Base-by-base conservation (phyloP, 2,888 invertebrate species). In the Fabriciana adippe region DNA sequence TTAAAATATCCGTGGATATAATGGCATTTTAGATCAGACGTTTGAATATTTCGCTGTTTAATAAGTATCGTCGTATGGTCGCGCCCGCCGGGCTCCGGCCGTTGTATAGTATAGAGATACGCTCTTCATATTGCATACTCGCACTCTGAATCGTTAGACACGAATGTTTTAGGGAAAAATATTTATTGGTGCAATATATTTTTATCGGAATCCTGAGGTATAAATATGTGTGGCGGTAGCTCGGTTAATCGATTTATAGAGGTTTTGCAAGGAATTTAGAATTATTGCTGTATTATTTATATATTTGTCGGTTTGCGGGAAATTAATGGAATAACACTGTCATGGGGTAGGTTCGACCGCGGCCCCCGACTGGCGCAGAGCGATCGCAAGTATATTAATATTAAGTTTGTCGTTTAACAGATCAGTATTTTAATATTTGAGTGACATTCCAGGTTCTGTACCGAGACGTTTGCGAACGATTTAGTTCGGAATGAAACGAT, bases 391-490 rank as follows among this genome's bases (percentile, higher is more conserved):
- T 61, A 54, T 66, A 56, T 78, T 26, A 26, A 26, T 26, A 26
- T 81, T 84, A 83, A 88, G 85, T 79, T 86, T 86, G 86, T 88
- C 87, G 81, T 87, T 85, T 86, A 89, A 90, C 86, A 89, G 87
- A 92, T 90, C 92, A 92, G 92, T 92, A 92, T 92, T 92, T 88
- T 88, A 86, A 87, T 86, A 89, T 85, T 87, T 90, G 89, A 89
- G 91, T 90, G 92, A 92, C 92, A 92, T 92, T 92, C 92, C 92
- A 92, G 86, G 87, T 85, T 83, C 81, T 85, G 78, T 87, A 83
- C 82, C 81, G 78, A 81, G 71, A 75, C 64, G 63, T 69, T 76
- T 77, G 72, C 74, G 71, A 75, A 75, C 67, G 70, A 41, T 41
- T 41, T 8, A 41, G 8, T 41, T 41, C 35, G 35, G 11, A 41